phyloP scores from a whole-genome alignment of 2,888 invertebrate genomes.

The Mythimna vitellina region DNA sequence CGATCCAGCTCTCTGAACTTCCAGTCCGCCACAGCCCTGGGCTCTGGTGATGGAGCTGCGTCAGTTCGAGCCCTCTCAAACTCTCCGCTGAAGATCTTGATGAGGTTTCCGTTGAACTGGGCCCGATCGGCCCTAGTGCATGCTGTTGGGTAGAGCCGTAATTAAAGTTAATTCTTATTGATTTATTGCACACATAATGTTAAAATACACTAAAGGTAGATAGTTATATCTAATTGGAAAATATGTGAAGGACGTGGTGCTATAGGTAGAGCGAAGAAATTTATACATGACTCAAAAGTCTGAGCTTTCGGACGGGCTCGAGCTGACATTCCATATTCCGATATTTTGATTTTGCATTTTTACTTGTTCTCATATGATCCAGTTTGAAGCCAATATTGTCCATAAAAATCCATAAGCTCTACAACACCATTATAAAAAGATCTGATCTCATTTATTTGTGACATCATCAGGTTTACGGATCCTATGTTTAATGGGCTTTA shows the following conservation, averaged over 20 bases:
- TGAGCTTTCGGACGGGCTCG: neutral
- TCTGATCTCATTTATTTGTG: constrained; percentile 42
- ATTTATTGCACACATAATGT: too few species aligned
- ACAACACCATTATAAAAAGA: constrained; percentile 16
- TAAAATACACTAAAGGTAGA: neutral
- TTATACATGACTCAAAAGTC: neutral
- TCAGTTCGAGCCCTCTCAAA: constrained; percentile 88
- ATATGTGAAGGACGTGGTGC: neutral
- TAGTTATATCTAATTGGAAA: neutral
- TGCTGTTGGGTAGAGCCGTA: constrained; percentile 75
- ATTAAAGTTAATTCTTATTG: neutral
- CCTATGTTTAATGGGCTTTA: constrained; percentile 24
- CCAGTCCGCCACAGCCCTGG: constrained; percentile 94
- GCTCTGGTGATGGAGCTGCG: constrained; percentile 76
- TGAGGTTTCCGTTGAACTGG: constrained; percentile 95
- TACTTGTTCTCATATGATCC: neutral
- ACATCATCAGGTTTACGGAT: constrained; percentile 41
- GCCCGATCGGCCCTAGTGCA: constrained; percentile 94
- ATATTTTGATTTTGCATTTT: neutral
- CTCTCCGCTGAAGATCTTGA: constrained; percentile 96
- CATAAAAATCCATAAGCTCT: constrained; percentile 1
- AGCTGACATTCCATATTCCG: neutral
- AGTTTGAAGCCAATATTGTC: constrained; percentile 3
- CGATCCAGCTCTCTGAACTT: constrained; percentile 96
- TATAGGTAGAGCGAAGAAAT: neutral